Percentiles rank a stretch among this genome's conserved stretches.
Conservation (phyloP, 2,888 invertebrate species). For the Drosophila koepferae region DNA sequence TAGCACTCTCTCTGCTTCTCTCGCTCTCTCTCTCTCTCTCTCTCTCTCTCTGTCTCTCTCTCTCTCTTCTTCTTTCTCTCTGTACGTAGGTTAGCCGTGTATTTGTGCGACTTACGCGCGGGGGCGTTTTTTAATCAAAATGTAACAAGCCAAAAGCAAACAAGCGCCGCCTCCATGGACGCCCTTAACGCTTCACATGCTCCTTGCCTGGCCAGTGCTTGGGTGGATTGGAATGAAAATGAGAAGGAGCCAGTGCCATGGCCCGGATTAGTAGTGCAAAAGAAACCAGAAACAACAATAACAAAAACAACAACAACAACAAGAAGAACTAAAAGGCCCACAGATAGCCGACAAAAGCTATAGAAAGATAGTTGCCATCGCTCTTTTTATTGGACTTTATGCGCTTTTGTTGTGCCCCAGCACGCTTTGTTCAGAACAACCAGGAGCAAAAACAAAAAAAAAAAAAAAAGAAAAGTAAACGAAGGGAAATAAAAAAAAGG, state of each 20-base stretch:
- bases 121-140: conserved; percentile 81
- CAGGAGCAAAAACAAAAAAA: conserved; percentile 4
- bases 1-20: conserved; percentile 3
- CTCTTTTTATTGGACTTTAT: conserved; percentile 80
- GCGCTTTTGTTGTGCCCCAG: conserved; percentile 69
- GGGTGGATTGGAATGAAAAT: not conserved
- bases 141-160: conserved; percentile 81
- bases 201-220: conserved; percentile 22
- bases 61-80: conserved; percentile 15
- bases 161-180: conserved; percentile 53
- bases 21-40: not conserved
- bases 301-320: conserved; percentile 29
- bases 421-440: conserved; percentile 34
- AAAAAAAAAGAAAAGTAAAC: not conserved
- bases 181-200: conserved; percentile 12
- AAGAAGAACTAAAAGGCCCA: conserved; percentile 58
- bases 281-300: conserved; percentile 54
- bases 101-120: conserved; percentile 70
- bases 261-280: conserved; percentile 78
- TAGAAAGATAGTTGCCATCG: conserved; percentile 79
- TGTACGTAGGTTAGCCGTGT: conserved; percentile 50
- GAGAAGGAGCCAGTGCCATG: conserved; percentile 50
- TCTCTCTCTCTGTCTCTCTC: conserved; percentile 30
- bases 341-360: conserved; percentile 70
- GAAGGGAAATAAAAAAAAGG: conserved; percentile 36